Conservation (phyloP, 2,888 invertebrate genomes). For the Hypolimnas misippus region DNA sequence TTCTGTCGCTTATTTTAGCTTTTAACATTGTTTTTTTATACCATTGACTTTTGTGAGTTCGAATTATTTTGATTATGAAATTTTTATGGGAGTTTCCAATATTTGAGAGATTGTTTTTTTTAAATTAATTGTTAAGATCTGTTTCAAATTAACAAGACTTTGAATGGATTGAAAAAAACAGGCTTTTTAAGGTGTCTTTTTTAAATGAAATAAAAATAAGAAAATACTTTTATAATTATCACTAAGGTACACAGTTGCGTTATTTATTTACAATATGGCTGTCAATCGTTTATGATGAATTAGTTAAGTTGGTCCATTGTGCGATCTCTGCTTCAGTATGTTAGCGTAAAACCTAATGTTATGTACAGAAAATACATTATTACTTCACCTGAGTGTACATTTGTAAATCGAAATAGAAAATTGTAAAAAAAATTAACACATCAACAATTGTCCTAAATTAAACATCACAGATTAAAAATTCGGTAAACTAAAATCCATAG, state of each 20-base stretch:
- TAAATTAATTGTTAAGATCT: not conserved
- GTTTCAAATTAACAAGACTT: not conserved
- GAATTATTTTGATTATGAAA: not conserved
- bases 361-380: slow-evolving; percentile 2
- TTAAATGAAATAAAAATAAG: not conserved
- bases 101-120: not conserved
- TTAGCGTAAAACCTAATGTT: slow-evolving; percentile 13
- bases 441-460: not conserved
- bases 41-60: not conserved
- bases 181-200: not conserved
- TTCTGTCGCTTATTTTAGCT: not conserved
- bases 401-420: slow-evolving; percentile 10
- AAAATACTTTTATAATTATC: slow-evolving; percentile 17
- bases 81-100: not conserved
- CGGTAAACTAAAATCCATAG: slow-evolving; percentile 12
- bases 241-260: slow-evolving; percentile 17
- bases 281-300: no score
- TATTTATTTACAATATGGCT: slow-evolving; percentile 31
- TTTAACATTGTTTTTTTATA: no score
- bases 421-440: not conserved
- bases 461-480: not conserved
- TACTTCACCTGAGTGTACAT: slow-evolving; percentile 16
- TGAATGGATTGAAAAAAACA: no score
- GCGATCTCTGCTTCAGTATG: slow-evolving; percentile 23
- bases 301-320: slow-evolving; percentile 23